Conservation (phyloP, 2,888 invertebrate genomes). For the Ametastegia equiseti region DNA sequence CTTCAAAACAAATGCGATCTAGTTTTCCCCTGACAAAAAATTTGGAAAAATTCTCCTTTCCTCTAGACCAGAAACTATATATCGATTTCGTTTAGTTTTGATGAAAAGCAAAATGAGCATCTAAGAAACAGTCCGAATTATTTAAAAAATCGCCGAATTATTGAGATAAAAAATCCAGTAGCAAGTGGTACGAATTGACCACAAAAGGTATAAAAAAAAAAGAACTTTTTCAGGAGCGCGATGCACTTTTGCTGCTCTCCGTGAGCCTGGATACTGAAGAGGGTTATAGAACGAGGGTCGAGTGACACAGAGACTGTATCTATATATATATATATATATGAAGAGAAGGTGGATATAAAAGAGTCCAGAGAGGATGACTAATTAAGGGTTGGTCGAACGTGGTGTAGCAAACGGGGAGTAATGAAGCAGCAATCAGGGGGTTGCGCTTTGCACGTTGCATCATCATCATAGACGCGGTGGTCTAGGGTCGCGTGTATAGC, state of each 20-base stretch:
- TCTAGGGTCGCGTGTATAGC: not conserved
- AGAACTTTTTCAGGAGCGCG: not conserved
- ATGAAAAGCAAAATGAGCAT: no score
- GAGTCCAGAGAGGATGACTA: constrained; percentile 22
- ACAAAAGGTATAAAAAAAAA: not conserved
- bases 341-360: not conserved
- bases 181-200: no score
- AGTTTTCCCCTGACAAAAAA: no score
- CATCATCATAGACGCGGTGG: no score
- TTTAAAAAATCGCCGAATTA: no score
- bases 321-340: no score
- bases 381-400: constrained; percentile 13
- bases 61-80: no score
- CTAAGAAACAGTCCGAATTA: no score
- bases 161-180: no score
- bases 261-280: constrained; percentile 9
- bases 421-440: constrained; percentile 18
- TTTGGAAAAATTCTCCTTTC: no score
- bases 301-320: not conserved
- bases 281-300: constrained; percentile 14
- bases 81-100: no score
- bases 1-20: no score
- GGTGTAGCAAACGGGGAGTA: not conserved
- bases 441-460: constrained; percentile 27
- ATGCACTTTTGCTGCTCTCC: not conserved